These are phyloP conservation scores for Formicarius rufipectus DNA, from an alignment of 2,113 vertebrate species.

Conservation along the genomic window DNA sequence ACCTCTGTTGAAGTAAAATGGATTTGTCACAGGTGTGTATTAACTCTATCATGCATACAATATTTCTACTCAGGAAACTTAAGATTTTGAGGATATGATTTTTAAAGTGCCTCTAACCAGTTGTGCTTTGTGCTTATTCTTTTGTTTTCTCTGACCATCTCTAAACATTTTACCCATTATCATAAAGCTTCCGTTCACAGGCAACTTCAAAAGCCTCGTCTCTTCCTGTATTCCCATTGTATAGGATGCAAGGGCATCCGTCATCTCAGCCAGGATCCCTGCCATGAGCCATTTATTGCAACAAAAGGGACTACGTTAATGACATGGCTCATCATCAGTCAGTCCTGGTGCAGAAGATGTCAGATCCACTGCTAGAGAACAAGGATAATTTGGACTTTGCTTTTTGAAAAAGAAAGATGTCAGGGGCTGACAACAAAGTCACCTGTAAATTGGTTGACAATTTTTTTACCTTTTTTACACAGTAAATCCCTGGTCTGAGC, in stretches of 20 bases:
- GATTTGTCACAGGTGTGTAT: not conserved
- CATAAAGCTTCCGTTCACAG: not conserved
- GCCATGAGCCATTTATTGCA: constrained; percentile 58
- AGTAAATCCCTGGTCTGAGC: not conserved
- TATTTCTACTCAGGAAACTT: not conserved
- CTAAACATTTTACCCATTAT: constrained; percentile 22
- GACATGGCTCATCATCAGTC: constrained; percentile 55
- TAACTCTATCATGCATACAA: not conserved
- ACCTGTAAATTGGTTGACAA: constrained; percentile 7
- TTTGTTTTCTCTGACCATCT: not conserved
- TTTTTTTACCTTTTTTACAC: not conserved
- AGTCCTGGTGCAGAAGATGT: constrained; percentile 38
- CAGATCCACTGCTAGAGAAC: constrained; percentile 54
- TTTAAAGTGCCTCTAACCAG: not conserved
- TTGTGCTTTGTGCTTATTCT: not conserved
- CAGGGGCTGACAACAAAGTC: constrained; percentile 13
- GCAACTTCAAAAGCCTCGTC: constrained; percentile 58
- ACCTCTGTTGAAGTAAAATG: not conserved
- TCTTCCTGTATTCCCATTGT: not conserved
- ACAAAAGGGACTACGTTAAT: constrained; percentile 27
- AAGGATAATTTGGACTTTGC: constrained; percentile 50
- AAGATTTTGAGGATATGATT: not conserved
- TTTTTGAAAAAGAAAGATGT: constrained; percentile 49
- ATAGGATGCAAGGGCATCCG: not conserved
- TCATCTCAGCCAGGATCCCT: constrained; percentile 47